Conservation (phyloP, 2,888 invertebrate genomes). For the Conus canariensis region DNA sequence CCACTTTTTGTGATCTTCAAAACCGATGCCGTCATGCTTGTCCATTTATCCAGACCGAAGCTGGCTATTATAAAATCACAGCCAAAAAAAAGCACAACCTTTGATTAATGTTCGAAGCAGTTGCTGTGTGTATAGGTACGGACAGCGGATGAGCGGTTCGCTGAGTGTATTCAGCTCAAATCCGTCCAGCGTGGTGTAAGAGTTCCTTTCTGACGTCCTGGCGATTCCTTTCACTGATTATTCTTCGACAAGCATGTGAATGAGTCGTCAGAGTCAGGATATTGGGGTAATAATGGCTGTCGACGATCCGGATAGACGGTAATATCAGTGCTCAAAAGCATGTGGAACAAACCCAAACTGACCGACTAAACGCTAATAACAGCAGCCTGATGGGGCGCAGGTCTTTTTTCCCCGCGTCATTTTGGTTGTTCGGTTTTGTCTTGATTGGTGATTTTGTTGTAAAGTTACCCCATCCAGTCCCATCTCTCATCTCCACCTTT, state of each 20-base stretch:
- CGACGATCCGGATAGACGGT: background rate
- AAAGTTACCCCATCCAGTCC: no score
- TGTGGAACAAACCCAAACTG: no score
- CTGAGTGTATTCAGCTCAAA: background rate
- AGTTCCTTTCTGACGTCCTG: background rate
- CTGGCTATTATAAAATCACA: background rate
- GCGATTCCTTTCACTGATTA: background rate
- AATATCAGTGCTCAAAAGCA: no score
- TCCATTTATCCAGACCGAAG: background rate
- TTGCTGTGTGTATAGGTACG: background rate
- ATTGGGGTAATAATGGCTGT: background rate
- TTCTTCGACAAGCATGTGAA: background rate
- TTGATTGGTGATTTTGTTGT: no score
- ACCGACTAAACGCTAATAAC: no score
- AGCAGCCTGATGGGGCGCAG: no score
- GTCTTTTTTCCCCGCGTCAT: no score
- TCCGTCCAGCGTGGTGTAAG: background rate
- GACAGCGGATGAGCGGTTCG: background rate
- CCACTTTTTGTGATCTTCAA: background rate
- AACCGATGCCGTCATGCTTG: background rate
- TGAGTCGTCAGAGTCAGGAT: no score
- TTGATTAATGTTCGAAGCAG: constrained; percentile 16
- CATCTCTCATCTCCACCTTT: no score
- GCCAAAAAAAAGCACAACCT: constrained; percentile 3
- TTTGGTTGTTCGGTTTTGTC: no score